These are phyloP conservation scores for Lepilemur ruficaudatus DNA, from an alignment of 2,797 vertebrate genomes.

Conservation along the genomic window DNA sequence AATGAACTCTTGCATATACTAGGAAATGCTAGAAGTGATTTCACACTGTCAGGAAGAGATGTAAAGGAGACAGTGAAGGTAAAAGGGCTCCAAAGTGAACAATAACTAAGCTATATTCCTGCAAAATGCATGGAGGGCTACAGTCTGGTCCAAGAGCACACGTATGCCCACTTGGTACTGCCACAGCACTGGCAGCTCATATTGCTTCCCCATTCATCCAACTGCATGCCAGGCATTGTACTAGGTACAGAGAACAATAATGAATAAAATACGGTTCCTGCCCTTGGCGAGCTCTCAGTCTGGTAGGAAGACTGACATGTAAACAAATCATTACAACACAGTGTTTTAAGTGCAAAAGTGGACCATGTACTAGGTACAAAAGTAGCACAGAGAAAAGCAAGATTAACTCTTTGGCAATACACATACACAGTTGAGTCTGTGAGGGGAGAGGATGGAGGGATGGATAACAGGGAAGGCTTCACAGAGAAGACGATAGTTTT, in stretches of 20 bases:
- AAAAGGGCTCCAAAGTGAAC: not conserved
- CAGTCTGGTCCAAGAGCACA: not conserved
- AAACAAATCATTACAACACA: conserved; percentile 13
- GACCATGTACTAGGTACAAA: not conserved
- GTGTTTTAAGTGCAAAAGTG: conserved; percentile 14
- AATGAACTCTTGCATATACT: not conserved
- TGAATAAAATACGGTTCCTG: not conserved
- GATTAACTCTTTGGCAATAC: not conserved
- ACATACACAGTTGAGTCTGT: not conserved
- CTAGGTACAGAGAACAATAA: not conserved
- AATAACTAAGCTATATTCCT: not conserved
- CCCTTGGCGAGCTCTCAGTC: not conserved
- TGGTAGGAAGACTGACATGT: not conserved
- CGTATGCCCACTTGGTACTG: not conserved
- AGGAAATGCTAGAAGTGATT: not conserved
- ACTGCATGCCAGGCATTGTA: not conserved
- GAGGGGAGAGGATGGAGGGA: not conserved
- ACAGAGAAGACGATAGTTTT: not conserved
- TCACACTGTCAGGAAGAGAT: not conserved
- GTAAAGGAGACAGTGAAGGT: not conserved
- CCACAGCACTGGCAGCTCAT: not conserved
- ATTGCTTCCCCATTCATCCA: not conserved
- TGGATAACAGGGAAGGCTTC: not conserved
- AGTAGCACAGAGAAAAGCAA: conserved; percentile 3
- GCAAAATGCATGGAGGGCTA: not conserved